These are phyloP conservation scores for Darwinula stevensoni DNA, from an alignment of 2,888 invertebrate species.

Conservation along the genomic window DNA sequence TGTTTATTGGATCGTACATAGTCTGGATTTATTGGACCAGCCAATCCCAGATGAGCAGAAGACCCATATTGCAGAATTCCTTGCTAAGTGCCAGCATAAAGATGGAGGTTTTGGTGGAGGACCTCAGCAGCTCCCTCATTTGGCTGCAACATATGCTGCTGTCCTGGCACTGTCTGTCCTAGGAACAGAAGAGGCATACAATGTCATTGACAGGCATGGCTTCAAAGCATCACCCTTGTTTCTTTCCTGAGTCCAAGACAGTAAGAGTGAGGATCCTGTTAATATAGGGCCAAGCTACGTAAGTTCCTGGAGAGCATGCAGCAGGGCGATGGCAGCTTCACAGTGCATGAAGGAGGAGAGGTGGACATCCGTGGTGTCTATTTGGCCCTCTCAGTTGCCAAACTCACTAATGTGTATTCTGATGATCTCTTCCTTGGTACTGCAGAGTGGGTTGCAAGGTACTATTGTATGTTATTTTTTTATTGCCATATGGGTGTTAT, in stretches of 20 bases:
- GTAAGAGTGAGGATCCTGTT: neutral
- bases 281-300: conserved; percentile 5
- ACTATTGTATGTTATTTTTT: neutral
- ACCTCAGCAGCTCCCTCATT: conserved; percentile 64
- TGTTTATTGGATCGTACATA: conserved; percentile 85
- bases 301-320: conserved; percentile 48
- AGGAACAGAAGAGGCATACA: conserved; percentile 54
- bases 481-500: neutral
- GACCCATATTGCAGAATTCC: conserved; percentile 25
- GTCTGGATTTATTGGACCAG: conserved; percentile 42
- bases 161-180: conserved; percentile 72
- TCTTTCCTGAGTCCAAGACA: neutral
- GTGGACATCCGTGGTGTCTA: conserved; percentile 85
- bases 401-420: conserved; percentile 44
- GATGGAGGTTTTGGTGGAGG: conserved; percentile 81
- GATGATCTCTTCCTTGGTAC: conserved; percentile 50
- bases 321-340: conserved; percentile 61
- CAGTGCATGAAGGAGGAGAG: conserved; percentile 72
- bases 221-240: neutral
- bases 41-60: conserved; percentile 25
- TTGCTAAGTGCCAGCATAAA: conserved; percentile 39
- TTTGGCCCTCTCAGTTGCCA: conserved; percentile 73
- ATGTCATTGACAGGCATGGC: conserved; percentile 45
- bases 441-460: conserved; percentile 77
- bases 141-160: conserved; percentile 93